A percentile compares a stretch with the other conserved stretches of the same genome.
Conservation (phyloP, 2,888 invertebrate species). For the Perdita meconis region DNA sequence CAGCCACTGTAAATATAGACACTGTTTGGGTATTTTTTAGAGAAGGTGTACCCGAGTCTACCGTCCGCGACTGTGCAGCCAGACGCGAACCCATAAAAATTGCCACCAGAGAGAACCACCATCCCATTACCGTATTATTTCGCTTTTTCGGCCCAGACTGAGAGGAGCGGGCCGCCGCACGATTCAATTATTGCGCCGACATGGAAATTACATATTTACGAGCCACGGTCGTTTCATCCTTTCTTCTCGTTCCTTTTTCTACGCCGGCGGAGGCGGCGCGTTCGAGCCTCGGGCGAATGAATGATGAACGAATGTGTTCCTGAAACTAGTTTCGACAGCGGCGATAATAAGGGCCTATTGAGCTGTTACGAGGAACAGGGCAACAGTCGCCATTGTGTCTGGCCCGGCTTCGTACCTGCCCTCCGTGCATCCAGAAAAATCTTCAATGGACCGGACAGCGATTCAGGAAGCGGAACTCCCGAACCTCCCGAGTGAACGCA, state of each 20-base stretch:
- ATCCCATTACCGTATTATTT: constrained; percentile 34
- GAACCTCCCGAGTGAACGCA: constrained; percentile 19
- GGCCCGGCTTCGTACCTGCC: constrained; percentile 66
- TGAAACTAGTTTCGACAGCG: constrained; percentile 74
- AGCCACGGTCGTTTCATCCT: constrained; percentile 43
- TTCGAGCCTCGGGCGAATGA: constrained; percentile 56
- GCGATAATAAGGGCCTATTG: constrained; percentile 76
- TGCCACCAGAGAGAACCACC: neutral
- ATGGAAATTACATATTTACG: constrained; percentile 65
- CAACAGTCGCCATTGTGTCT: constrained; percentile 73
- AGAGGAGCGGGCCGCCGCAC: constrained; percentile 7
- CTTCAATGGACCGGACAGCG: constrained; percentile 61
- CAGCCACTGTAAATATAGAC: too few species aligned
- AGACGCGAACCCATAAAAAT: constrained; percentile 11
- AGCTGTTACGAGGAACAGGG: constrained; percentile 53
- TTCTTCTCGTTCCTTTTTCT: constrained; percentile 28
- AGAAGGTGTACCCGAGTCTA: too few species aligned
- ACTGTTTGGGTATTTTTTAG: too few species aligned
- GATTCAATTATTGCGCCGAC: constrained; percentile 65
- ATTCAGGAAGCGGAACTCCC: constrained; percentile 54
- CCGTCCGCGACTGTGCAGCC: neutral
- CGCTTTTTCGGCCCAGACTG: constrained; percentile 8
- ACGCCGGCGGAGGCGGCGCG: constrained; percentile 50
- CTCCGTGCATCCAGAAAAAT: constrained; percentile 78
- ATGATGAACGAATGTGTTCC: constrained; percentile 65